Base-by-base conservation (phyloP, 2,888 invertebrate genomes). In the Scaptomyza tumidula region DNA sequence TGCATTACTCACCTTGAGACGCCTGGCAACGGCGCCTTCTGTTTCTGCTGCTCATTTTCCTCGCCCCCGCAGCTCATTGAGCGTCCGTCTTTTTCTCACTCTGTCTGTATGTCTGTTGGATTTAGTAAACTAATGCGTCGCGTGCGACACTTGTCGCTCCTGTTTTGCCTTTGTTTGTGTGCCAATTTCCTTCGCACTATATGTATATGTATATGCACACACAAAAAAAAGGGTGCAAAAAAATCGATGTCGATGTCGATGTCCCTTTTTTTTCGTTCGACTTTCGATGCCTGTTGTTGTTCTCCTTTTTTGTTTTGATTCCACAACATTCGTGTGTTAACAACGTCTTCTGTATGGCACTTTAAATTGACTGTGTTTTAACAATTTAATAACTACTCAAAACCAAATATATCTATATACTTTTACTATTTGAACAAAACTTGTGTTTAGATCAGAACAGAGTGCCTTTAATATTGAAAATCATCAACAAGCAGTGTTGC, bases 391-490 rank as follows among this genome's bases (percentile, higher is more conserved):
- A 50, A 44, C 55, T 31, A 50, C 39, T 56, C 52, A 57, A 57
- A 44, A 78, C 48, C 62, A 43, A 50, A 62, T 27, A 64, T 70
- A 60, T n/a, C n/a, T 61, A 63, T 55, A 41, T 64, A 45, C 50
- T 81, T 75, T 57, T 43, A 62, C 57, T 53, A 58, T 48, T 64
- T 53, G 19, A 53, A 53, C 53, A 53, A 57, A 64, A 56, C 52
- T 72, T 65, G 50, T 84, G 66, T 68, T 72, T 70, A 71, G 63
- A 63, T 59, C 72, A 67, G 56, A 63, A 33, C 58, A 67, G 48
- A 71, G 63, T 77, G 65, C 59, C 52, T 77, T 68, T 53, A 78
- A 77, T 76, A 86, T 78, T 86, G 82, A 83, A 83, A 86, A 84
- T 81, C 81, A 86, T 83, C 80, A 75, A 56, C 63, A 63, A 11